phyloP scores from a whole-genome alignment of 2,113 vertebrate genomes.

The Xerus inauris region DNA sequence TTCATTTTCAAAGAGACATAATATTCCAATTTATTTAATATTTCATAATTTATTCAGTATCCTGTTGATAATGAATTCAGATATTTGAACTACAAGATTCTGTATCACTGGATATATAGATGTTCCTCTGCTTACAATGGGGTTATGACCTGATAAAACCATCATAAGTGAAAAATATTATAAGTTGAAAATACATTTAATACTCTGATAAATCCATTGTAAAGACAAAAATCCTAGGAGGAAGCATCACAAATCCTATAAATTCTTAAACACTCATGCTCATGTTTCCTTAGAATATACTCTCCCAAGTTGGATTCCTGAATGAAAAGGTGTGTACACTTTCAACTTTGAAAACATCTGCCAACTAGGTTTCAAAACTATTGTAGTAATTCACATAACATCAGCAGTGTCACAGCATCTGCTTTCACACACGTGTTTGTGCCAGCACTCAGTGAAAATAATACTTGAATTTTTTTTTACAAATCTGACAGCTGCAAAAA shows the following conservation, averaged over 20 bases:
- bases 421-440: background rate
- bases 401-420: background rate
- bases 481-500: background rate
- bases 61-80: background rate
- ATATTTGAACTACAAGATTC: background rate
- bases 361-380: background rate
- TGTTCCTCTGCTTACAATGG: background rate
- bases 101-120: background rate
- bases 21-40: background rate
- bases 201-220: background rate
- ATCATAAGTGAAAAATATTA: background rate
- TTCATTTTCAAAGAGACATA: background rate
- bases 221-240: background rate
- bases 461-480: background rate
- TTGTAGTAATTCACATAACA: conserved; percentile 3
- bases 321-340: background rate
- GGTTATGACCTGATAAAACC: background rate
- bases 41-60: background rate
- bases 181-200: too few species aligned
- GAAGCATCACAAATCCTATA: background rate
- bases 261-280: background rate
- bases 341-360: conserved; percentile 37
- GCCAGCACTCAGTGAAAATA: background rate
- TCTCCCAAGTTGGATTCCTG: background rate
- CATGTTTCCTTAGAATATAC: background rate